Conservation (phyloP, 2,113 vertebrate genomes). For the Lichenostomus cassidix region DNA sequence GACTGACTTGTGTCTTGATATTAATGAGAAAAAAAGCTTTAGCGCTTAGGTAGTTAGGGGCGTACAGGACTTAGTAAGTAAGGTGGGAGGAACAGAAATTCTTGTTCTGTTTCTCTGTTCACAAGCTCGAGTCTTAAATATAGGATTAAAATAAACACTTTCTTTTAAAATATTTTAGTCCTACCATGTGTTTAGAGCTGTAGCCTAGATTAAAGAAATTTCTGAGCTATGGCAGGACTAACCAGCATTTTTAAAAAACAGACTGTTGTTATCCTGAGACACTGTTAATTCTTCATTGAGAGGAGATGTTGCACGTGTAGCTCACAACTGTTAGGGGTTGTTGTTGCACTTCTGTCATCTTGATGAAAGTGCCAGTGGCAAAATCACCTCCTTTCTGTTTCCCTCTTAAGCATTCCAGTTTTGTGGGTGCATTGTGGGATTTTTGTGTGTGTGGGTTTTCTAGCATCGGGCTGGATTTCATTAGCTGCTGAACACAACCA, state of each 20-base stretch:
- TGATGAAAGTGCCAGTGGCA: background rate
- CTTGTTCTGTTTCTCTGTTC: background rate
- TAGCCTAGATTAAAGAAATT: background rate
- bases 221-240: background rate
- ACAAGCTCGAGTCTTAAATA: background rate
- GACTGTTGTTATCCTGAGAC: accelerated
- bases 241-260: background rate
- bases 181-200: accelerated
- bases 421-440: accelerated
- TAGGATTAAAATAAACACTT: background rate
- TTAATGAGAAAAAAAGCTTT: background rate
- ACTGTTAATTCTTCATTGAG: background rate
- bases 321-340: background rate
- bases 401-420: background rate
- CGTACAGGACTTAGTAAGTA: accelerated
- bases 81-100: background rate
- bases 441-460: background rate
- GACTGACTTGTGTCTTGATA: background rate
- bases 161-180: background rate
- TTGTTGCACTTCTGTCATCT: background rate
- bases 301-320: background rate
- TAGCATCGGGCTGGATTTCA: background rate
- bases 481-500: background rate
- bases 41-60: background rate
- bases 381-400: background rate